phyloP scores from a whole-genome alignment of 2,888 invertebrate species.

The Agrypnus murinus region DNA sequence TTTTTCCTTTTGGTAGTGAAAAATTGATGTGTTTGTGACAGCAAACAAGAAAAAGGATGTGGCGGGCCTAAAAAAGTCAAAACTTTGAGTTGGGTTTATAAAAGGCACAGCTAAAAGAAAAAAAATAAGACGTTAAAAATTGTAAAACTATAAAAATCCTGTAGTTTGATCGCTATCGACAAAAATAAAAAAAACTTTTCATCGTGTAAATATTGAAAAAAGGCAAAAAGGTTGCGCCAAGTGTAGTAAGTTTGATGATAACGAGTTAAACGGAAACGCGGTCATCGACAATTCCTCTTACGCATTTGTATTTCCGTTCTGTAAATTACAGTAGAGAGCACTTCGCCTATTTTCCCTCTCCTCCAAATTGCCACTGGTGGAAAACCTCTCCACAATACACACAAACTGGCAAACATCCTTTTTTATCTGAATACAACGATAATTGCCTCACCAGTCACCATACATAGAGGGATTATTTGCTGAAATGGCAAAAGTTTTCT shows the following conservation, averaged over 20 bases:
- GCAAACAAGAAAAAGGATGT: not conserved
- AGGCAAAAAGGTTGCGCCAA: not conserved
- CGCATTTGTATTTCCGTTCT: conserved; percentile 39
- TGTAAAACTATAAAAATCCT: not conserved
- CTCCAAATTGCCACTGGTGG: not conserved
- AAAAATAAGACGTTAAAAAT: not conserved
- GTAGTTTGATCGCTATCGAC: not conserved
- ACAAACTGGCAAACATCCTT: not conserved
- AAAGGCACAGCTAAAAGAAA: not conserved
- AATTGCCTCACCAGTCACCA: not conserved
- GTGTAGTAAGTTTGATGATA: conserved; percentile 35
- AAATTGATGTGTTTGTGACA: conserved; percentile 18
- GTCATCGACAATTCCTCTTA: conserved; percentile 45
- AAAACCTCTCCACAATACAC: not conserved
- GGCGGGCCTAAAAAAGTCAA: not conserved
- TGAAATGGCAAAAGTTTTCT: not conserved
- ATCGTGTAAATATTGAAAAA: not conserved
- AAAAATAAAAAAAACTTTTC: not conserved
- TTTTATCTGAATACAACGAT: not conserved
- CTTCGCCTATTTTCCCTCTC: conserved; percentile 14
- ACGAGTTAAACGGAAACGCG: conserved; percentile 38
- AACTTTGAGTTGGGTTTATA: not conserved
- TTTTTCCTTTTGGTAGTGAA: not conserved
- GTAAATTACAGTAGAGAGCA: conserved; percentile 29
- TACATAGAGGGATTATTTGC: not conserved